A percentile compares a stretch with the other conserved stretches of the same genome.
phyloP scores from a whole-genome alignment of 2,888 invertebrate species.

The Esperia sulphurella region DNA sequence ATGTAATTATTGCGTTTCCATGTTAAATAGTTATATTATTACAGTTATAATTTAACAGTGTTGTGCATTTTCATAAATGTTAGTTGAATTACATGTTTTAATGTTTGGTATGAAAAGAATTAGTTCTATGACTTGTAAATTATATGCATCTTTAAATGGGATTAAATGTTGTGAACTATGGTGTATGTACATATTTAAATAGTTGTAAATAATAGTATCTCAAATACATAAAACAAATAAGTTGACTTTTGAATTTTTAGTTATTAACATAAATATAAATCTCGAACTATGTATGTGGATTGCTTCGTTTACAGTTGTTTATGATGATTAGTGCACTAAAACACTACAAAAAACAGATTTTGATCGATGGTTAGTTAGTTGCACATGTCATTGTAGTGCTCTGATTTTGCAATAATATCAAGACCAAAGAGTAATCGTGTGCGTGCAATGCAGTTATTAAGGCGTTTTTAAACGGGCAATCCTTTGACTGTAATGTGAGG shows the following conservation, averaged over 20 bases:
- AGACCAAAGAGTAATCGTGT: conserved; percentile 69
- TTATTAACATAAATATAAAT: conserved; percentile 12
- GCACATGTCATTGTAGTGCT: conserved; percentile 29
- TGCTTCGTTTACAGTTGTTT: conserved; percentile 11
- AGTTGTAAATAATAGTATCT: conserved; percentile 76
- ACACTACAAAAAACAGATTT: conserved; percentile 13
- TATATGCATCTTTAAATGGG: conserved; percentile 22
- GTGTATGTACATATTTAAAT: conserved; percentile 64
- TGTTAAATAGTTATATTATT: too few relatives aligned
- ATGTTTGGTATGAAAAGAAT: conserved; percentile 21
- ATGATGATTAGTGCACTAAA: conserved; percentile 4
- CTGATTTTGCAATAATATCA: conserved; percentile 50
- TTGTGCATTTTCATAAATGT: conserved; percentile 37
- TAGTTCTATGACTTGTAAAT: conserved; percentile 30
- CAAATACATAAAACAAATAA: conserved; percentile 25
- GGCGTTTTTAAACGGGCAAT: too few relatives aligned
- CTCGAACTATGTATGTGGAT: conserved; percentile 4
- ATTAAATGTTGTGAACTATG: conserved; percentile 61
- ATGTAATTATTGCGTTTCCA: too few relatives aligned
- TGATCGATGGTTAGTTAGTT: conserved; percentile 16
- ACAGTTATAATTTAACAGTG: not conserved
- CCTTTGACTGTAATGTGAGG: too few relatives aligned
- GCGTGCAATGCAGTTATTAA: conserved; percentile 44
- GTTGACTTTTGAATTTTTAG: conserved; percentile 19
- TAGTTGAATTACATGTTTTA: conserved; percentile 27